Evolutionary conservation across 2,113 vertebrate species (phyloP).

Genomic region (Poecile atricapillus): DNA sequence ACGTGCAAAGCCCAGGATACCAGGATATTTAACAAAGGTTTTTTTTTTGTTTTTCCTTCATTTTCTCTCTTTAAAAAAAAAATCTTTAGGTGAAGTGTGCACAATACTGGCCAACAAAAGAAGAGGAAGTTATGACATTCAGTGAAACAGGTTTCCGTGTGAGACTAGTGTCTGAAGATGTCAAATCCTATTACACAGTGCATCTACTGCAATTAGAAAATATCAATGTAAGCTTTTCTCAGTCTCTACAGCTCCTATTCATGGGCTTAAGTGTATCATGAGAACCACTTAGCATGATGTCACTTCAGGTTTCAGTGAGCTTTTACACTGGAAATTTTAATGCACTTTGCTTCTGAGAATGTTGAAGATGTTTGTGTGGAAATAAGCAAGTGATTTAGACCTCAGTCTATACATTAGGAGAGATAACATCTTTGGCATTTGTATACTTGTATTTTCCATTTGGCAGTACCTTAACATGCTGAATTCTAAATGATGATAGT

Average conservation of each 20-base stretch:
- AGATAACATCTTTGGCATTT: background rate
- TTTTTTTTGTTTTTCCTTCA: background rate
- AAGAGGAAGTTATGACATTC: conserved; percentile 86
- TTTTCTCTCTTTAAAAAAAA: background rate
- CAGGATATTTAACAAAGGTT: background rate
- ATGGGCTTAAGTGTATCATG: background rate
- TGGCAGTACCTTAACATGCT: background rate
- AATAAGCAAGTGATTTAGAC: background rate
- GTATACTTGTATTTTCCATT: background rate
- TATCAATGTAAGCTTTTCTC: conserved; percentile 80
- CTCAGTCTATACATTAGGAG: background rate
- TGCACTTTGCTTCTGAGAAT: background rate
- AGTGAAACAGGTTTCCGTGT: conserved; percentile 90
- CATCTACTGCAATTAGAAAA: conserved; percentile 89
- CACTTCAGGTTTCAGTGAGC: background rate
- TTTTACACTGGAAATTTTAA: background rate
- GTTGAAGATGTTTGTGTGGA: background rate
- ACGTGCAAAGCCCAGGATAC: background rate
- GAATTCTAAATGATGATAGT: background rate
- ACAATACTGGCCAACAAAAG: conserved; percentile 92
- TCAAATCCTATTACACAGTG: conserved; percentile 91
- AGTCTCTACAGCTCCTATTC: background rate
- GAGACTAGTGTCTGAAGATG: conserved; percentile 87
- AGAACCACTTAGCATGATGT: background rate
- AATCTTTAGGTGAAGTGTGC: conserved; percentile 91